Conservation (phyloP, 1,140 invertebrate species). For the Rhagoletis zephyria region DNA sequence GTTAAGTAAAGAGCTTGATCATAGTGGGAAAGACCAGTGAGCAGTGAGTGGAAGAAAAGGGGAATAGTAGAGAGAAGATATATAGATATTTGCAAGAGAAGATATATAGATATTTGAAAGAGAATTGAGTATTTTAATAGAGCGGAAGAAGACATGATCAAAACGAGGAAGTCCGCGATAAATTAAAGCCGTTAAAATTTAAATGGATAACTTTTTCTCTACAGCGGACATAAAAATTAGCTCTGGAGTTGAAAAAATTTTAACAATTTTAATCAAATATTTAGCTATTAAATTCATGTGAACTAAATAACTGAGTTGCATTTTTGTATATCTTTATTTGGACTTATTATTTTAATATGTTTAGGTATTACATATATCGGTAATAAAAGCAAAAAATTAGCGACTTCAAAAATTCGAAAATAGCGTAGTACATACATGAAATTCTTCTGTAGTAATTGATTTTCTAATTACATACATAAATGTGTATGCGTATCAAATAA, state of each 20-base stretch:
- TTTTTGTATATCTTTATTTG: neutral
- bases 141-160: neutral
- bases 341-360: constrained; percentile 18
- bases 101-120: no score
- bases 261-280: no score
- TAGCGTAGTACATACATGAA: neutral
- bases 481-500: neutral
- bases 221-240: no score
- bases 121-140: neutral
- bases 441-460: constrained; percentile 9
- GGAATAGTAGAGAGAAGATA: no score
- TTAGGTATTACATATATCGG: neutral
- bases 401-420: constrained; percentile 28
- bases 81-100: no score
- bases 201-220: neutral
- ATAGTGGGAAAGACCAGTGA: no score
- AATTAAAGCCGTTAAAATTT: neutral
- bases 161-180: no score
- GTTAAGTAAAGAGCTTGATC: no score
- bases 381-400: constrained; percentile 42
- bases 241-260: no score
- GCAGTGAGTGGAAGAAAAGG: no score
- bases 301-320: no score
- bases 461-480: neutral
- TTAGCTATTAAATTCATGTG: no score